Percentiles rank a stretch among this genome's conserved stretches.
These are phyloP conservation scores for Lophura nycthemera DNA, from an alignment of 2,113 vertebrate species.

Conservation along the genomic window DNA sequence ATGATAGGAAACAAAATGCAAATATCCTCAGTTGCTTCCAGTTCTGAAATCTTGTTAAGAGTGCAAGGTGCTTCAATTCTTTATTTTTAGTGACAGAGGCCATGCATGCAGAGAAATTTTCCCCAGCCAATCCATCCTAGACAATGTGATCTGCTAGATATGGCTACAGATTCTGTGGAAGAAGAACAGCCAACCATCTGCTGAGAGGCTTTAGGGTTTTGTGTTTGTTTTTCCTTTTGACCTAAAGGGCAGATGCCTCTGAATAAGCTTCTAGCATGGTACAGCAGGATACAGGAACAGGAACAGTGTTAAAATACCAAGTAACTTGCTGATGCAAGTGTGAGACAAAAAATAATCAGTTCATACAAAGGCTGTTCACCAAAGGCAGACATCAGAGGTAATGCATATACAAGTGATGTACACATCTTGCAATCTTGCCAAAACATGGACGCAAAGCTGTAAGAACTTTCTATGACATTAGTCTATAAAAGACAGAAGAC, in stretches of 20 bases:
- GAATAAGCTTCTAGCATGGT: background rate
- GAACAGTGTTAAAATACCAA: background rate
- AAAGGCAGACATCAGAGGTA: background rate
- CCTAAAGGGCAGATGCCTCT: background rate
- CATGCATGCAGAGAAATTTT: background rate
- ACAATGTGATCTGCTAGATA: background rate
- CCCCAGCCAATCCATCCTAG: background rate
- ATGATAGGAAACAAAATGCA: background rate
- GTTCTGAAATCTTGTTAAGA: background rate
- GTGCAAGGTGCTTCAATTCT: background rate
- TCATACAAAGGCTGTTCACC: background rate
- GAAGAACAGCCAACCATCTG: background rate
- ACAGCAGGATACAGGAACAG: background rate
- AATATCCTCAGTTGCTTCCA: fast-evolving
- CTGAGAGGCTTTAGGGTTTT: background rate
- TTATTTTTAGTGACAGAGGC: background rate
- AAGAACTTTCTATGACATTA: background rate
- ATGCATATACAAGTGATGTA: fast-evolving
- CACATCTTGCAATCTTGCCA: background rate
- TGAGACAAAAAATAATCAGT: background rate
- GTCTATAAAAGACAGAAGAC: fast-evolving
- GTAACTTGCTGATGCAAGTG: background rate
- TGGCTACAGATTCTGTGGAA: background rate
- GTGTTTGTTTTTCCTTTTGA: background rate
- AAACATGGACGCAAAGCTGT: background rate